Evolutionary conservation across 2,888 invertebrate species (phyloP), one percentile per base, ranked within the genome.

Genomic region (Archaeoteleia sp.): DNA sequence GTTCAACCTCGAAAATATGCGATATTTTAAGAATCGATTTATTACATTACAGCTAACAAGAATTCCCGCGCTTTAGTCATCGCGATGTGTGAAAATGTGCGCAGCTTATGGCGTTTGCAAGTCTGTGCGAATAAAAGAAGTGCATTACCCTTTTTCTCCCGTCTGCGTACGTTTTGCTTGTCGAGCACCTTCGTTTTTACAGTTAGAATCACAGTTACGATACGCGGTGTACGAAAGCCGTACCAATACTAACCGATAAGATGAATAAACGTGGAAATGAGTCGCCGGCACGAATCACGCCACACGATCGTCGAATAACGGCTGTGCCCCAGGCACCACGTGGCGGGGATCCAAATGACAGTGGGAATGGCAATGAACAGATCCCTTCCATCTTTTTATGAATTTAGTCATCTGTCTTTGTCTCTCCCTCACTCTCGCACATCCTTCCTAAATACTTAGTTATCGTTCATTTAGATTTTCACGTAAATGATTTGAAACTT

Each of bases 281-380:
- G 62, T 70, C 66, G 67, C 66, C 70, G 67, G 60, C 45, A 51
- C 39, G 53, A 48, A 62, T 72, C 72, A 72, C 72, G 70, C 72
- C 72, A 72, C 62, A 54, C 61, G 32, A 42, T 45, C 67, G 61
- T 45, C 42, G 49, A 45, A 54, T 61, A 61, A 61, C 43, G 57
- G 61, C 51, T 49, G 45, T 46, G 43, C 30, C 51, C 45, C 25
- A 30, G 8, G 37, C 42, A 72, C 65, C 70, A 70, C 67, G 70
- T 70, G 72, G 72, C 70, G 63, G 66, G 66, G 60, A n/a, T n/a
- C 51, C 20, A 48, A 43, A 54, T 63, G 48, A 46, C 55, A 63
- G 30, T 58, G 65, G 57, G 62, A 58, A 27, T 67, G 70, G 51
- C 66, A 51, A 34, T 60, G 66, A 67, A 65, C 55, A 57, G 29